Conservation (phyloP, 2,113 vertebrate genomes). For the Eclectus roratus region DNA sequence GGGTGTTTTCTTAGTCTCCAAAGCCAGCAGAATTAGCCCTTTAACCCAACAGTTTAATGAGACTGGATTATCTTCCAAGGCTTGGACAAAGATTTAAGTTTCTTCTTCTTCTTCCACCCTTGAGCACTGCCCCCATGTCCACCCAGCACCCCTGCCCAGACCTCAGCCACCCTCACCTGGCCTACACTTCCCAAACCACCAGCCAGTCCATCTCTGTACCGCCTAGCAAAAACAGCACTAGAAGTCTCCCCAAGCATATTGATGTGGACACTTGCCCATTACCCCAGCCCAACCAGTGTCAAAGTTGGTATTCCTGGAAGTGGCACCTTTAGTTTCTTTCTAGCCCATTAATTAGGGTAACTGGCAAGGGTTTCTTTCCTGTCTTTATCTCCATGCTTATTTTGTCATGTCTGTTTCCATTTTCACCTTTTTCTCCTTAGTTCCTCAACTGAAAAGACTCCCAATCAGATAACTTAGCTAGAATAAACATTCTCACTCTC, state of each 20-base stretch:
- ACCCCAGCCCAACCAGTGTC: not conserved
- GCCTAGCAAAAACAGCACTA: not conserved
- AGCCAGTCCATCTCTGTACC: not conserved
- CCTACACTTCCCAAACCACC: not conserved
- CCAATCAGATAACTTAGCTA: not conserved
- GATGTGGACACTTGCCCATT: not conserved
- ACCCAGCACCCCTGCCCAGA: not conserved
- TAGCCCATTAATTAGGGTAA: not conserved
- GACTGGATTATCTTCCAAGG: not conserved
- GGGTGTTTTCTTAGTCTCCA: fast-evolving
- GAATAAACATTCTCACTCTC: not conserved
- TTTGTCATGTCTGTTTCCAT: not conserved
- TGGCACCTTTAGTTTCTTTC: not conserved
- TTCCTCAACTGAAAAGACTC: not conserved
- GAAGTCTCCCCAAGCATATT: not conserved
- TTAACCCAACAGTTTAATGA: not conserved
- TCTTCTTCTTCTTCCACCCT: not conserved
- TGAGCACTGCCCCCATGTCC: not conserved
- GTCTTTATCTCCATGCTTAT: not conserved
- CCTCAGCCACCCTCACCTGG: not conserved
- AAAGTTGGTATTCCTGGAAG: not conserved
- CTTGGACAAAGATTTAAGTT: not conserved
- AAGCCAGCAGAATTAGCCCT: not conserved
- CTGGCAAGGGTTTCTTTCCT: not conserved
- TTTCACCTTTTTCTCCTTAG: not conserved